Conservation (phyloP, 23 tunicate species). For the Diplosoma virens region DNA sequence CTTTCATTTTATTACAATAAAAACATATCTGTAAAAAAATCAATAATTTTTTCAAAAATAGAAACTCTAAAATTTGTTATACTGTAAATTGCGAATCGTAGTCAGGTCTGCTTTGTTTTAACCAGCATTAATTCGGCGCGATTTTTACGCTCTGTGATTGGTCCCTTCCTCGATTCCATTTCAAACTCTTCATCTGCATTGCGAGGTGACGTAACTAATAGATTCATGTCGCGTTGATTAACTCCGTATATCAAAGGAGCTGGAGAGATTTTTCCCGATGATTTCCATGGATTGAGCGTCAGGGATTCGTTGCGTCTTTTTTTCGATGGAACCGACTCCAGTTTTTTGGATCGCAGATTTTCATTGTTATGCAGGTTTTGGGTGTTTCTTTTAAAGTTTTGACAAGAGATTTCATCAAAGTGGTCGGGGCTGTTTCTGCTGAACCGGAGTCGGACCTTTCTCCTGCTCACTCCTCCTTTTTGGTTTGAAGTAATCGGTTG, state of each 20-base stretch:
- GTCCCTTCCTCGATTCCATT: constrained; percentile 80
- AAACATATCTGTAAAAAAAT: too few relatives aligned
- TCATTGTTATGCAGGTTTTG: constrained; percentile 21
- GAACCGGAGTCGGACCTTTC: constrained; percentile 8
- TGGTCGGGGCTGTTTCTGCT: constrained; percentile 27
- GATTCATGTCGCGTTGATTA: constrained; percentile 27
- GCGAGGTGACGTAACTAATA: constrained; percentile 56
- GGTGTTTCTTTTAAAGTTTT: constrained; percentile 31
- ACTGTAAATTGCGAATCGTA: too few relatives aligned
- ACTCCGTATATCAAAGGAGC: constrained; percentile 41
- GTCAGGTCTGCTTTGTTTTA: too few relatives aligned
- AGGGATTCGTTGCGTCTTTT: neutral
- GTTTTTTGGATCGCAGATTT: neutral
- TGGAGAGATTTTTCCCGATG: constrained; percentile 4
- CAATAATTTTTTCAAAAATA: too few relatives aligned
- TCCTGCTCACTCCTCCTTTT: constrained; percentile 18
- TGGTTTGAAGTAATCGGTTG: constrained; percentile 10
- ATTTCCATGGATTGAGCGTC: constrained; percentile 34
- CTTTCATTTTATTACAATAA: too few relatives aligned
- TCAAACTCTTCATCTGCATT: constrained; percentile 81
- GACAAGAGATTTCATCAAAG: constrained; percentile 48
- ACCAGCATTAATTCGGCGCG: too few relatives aligned
- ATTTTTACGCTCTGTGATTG: constrained; percentile 8
- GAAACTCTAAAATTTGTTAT: too few relatives aligned
- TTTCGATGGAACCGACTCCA: neutral